These are phyloP conservation scores for Epinotia ramella DNA, from an alignment of 2,888 invertebrate genomes.

Conservation along the genomic window DNA sequence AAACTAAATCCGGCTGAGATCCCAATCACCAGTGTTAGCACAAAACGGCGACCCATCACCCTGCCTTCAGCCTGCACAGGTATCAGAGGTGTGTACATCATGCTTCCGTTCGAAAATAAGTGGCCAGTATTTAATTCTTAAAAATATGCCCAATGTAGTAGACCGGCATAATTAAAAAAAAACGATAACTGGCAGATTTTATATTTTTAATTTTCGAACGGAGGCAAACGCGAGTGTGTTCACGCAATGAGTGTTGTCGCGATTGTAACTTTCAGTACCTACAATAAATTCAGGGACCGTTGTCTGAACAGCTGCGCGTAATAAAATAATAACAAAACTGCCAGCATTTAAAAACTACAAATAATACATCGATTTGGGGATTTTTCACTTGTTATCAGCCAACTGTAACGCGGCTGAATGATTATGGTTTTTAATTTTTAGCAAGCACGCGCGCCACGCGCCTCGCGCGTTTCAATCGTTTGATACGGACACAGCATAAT, in stretches of 20 bases:
- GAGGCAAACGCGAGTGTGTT: slow-evolving; percentile 52
- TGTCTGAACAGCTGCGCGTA: slow-evolving; percentile 28
- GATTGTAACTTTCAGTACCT: slow-evolving; percentile 34
- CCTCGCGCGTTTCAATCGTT: neutral
- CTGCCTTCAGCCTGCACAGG: slow-evolving; percentile 77
- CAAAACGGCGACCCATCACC: slow-evolving; percentile 88
- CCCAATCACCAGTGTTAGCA: slow-evolving; percentile 89
- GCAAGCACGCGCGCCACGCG: neutral
- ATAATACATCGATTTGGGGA: neutral
- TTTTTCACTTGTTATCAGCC: neutral
- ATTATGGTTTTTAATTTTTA: neutral
- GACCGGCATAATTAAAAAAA: neutral
- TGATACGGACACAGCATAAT: slow-evolving; percentile 11
- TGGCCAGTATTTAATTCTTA: slow-evolving; percentile 1
- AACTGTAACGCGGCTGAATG: neutral
- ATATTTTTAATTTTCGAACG: slow-evolving; percentile 39
- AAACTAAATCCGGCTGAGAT: slow-evolving; percentile 91
- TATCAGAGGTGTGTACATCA: slow-evolving; percentile 43
- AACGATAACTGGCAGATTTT: neutral
- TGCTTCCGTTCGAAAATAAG: slow-evolving; percentile 34
- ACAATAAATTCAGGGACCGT: slow-evolving; percentile 33
- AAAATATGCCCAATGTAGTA: neutral
- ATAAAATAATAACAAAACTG: slow-evolving; percentile 4
- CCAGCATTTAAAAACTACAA: neutral
- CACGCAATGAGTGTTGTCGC: slow-evolving; percentile 51